Evolutionary conservation across 2,113 vertebrate species (phyloP).

Genomic region (Osmerus eperlanus): DNA sequence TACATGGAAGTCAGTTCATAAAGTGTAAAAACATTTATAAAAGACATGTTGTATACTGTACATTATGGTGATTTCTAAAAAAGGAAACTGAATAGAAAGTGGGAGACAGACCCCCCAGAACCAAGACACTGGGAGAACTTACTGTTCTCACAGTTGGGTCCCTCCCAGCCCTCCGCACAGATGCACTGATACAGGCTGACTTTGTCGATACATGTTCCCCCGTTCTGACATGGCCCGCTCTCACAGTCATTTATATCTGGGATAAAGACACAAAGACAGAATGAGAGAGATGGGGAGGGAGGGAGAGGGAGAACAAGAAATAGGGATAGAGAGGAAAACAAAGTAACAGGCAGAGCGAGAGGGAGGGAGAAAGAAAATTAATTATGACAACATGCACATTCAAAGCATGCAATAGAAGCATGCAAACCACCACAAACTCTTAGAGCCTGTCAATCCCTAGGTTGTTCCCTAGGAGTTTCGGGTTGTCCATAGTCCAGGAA

Average conservation of each 20-base stretch:
- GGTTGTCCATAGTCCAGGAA: too few relatives aligned
- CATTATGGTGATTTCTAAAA: too few relatives aligned
- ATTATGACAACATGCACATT: too few relatives aligned
- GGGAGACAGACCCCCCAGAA: too few relatives aligned
- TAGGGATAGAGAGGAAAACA: not conserved
- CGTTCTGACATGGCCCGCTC: slow-evolving; percentile 82
- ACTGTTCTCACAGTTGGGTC: slow-evolving; percentile 80
- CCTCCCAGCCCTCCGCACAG: slow-evolving; percentile 86
- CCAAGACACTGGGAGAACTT: slow-evolving; percentile 47
- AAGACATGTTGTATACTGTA: too few relatives aligned
- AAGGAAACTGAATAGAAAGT: too few relatives aligned
- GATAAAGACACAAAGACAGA: not conserved
- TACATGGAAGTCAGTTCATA: too few relatives aligned
- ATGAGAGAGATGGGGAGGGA: not conserved
- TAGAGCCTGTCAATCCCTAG: too few relatives aligned
- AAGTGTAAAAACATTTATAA: too few relatives aligned
- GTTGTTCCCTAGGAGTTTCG: too few relatives aligned
- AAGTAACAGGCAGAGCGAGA: not conserved
- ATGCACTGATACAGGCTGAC: slow-evolving; percentile 86
- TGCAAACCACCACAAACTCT: too few relatives aligned
- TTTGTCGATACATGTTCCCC: slow-evolving; percentile 85
- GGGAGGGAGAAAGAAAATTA: not conserved
- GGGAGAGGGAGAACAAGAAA: not conserved
- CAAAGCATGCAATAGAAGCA: too few relatives aligned
- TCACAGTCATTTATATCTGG: slow-evolving; percentile 89